Base-by-base conservation (phyloP, 2,113 vertebrate species). In the Ceuthmochares aereus region DNA sequence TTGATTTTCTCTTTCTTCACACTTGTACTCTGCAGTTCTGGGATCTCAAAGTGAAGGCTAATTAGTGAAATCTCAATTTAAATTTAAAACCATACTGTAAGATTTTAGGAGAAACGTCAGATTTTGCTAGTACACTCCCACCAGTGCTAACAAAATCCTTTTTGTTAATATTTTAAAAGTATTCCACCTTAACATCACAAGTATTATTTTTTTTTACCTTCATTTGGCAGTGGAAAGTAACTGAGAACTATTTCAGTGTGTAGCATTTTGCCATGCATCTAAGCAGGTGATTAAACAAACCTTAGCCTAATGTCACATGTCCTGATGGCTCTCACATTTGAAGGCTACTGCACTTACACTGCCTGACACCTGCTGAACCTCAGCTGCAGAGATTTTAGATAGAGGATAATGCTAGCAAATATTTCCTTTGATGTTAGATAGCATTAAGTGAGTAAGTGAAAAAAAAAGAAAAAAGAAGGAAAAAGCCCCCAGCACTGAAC, bases 371-470 rank as follows among this genome's bases (percentile, higher is more conserved):
- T 70, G 25, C 68, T 60, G 43, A 87, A 49, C 54, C 37, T 80
- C 85, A 89, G 55, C 76, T 73, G 42, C 75, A 82, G 73, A 84
- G 79, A 78, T 90, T 89, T 83, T 69, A 40, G 63, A 80, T 14
- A 14, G 84, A 40, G 40, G 63, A 88, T 96, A 96, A 89, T 76
- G 55, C n/a, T 54, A 55, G 70, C 34, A 94, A 92, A 49, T 63
- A 87, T 92, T 96, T 76, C 47, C 76, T 94, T 75, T 95, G 74
- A 88, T 93, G 68, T 67, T 72, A 93, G 77, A 78, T 30, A 95
- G 36, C 37, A 56, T 70, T 70, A 85, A 87, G 42, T 49, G 30
- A 89, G n/a, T 55, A 34, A 74, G 22, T 19, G 15, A 1, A 4
- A 14, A 16, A 27, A 26, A 58, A 27, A 29, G 34, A 32, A 12